Conservation (phyloP, 2,113 vertebrate genomes). For the Gavialis gangeticus region DNA sequence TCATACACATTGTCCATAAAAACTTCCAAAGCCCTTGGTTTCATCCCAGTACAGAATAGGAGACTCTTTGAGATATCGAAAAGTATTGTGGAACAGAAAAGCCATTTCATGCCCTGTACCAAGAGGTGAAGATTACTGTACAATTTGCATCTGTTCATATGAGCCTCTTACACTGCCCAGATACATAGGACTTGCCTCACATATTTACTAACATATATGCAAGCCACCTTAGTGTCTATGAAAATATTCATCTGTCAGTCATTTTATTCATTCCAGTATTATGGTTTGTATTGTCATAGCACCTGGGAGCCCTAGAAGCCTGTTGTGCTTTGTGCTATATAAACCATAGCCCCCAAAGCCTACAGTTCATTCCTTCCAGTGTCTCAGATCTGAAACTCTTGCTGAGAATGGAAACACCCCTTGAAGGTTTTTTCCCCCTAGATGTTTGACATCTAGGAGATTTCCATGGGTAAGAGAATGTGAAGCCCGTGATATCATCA, state of each 20-base stretch:
- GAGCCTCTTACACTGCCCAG: conserved; percentile 11
- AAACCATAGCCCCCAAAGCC: neutral
- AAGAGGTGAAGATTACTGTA: neutral
- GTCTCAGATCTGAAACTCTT: neutral
- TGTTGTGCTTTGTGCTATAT: too few species aligned
- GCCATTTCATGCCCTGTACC: neutral
- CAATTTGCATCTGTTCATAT: neutral
- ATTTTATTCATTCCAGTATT: neutral
- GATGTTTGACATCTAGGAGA: conserved; percentile 30
- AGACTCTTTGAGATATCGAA: too few species aligned
- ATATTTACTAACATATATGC: conserved; percentile 22
- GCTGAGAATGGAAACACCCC: conserved; percentile 19
- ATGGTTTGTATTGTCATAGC: neutral
- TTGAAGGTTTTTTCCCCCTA: conserved; percentile 13
- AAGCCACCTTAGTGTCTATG: neutral
- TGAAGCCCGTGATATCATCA: neutral
- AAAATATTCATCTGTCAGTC: conserved; percentile 15
- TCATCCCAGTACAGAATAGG: too few species aligned
- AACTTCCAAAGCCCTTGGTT: too few species aligned
- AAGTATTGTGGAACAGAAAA: too few species aligned
- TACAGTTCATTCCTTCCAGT: neutral
- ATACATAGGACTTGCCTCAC: too few species aligned
- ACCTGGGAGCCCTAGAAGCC: neutral
- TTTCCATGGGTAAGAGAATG: neutral
- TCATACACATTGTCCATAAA: too few species aligned